Evolutionary conservation across 2,113 vertebrate species (phyloP), one percentile per base, ranked within the genome.

Genomic region (Oplegnathus fasciatus): DNA sequence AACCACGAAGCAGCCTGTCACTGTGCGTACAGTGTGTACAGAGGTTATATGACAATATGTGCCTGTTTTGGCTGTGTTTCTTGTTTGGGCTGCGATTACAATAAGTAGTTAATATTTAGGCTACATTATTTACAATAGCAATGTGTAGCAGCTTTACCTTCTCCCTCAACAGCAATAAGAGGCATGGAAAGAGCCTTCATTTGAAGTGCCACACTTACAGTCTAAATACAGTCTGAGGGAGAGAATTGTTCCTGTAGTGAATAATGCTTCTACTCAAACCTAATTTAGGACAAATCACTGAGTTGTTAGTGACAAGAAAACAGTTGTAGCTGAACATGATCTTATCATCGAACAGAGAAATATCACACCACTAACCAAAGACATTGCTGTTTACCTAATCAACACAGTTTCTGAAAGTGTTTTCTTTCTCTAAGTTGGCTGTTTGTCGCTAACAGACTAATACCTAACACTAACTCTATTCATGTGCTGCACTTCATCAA

Each of bases 51-150:
- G 24, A 72, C 30, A 58, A 75, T n/a, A 26, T 46, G 22, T 71
- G n/a, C 3, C 44, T 42, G 42, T 75, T 28, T 68, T 75, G 74
- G 52, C 52, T 46, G 40, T 37, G 60, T 50, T 75, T 20, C 26
- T 52, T 75, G 50, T 66, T 73, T 66, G 20, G 57, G 37, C 70
- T 75, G 70, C 5, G 1, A 79, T 71, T 55, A n/a, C 37, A 46
- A 0, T 37, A 34, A 69, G 80, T 48, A 13, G 4, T 24, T 46
- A 11, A 65, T 55, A 32, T 42, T 54, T 22, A 32, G 37, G 28
- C 50, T 67, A 22, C 42, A 30, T 32, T 37, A 52, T 64, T 30
- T 32, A 50, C 28, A 64, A 20, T 50, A 24, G 40, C 40, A 46
- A 22, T 62, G 11, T 17, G 7, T 34, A 24, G 37, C 2, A 26